Evolutionary conservation across 1,140 invertebrate species (phyloP).

Genomic region (Drepana arcuata): DNA sequence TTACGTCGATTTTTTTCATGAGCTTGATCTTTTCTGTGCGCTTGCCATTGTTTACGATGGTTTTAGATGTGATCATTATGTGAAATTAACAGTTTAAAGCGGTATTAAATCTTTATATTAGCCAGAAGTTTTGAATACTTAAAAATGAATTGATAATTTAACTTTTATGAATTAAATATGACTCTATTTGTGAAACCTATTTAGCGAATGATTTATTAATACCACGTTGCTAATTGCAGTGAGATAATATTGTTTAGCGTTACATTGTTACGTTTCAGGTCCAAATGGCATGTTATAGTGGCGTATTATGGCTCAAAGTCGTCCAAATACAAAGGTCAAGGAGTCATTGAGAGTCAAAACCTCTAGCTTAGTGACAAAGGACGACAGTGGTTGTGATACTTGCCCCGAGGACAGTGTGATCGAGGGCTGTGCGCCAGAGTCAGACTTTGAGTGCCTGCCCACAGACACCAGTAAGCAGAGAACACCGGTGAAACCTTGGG

Average conservation of each 20-base stretch:
- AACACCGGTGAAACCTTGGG: slow-evolving; percentile 2
- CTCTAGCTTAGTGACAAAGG: slow-evolving; percentile 6
- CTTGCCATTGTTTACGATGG: slow-evolving; percentile 59
- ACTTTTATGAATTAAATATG: too few species aligned
- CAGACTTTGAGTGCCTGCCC: slow-evolving; percentile 4
- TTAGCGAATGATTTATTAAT: slow-evolving; percentile 16
- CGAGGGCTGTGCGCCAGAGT: slow-evolving; percentile 5
- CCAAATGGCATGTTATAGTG: slow-evolving; percentile 28
- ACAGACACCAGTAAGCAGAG: slow-evolving; percentile 3
- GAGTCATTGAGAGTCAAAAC: slow-evolving; percentile 13
- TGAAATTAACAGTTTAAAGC: too few species aligned
- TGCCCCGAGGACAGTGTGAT: slow-evolving; percentile 11
- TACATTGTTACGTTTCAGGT: slow-evolving; percentile 39
- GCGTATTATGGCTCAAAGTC: slow-evolving; percentile 28
- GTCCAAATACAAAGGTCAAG: slow-evolving; percentile 21
- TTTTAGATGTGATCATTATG: slow-evolving; percentile 34
- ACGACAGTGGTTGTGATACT: slow-evolving; percentile 16
- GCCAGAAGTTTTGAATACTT: too few species aligned
- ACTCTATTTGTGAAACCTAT: too few species aligned
- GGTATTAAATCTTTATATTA: too few species aligned
- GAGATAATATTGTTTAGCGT: slow-evolving; percentile 9
- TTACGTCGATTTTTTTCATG: slow-evolving; percentile 38
- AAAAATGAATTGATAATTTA: too few species aligned
- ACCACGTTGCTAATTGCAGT: slow-evolving; percentile 22
- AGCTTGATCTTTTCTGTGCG: slow-evolving; percentile 38